Conservation (phyloP, 1,140 invertebrate species). For the Aphaenogaster floridana region DNA sequence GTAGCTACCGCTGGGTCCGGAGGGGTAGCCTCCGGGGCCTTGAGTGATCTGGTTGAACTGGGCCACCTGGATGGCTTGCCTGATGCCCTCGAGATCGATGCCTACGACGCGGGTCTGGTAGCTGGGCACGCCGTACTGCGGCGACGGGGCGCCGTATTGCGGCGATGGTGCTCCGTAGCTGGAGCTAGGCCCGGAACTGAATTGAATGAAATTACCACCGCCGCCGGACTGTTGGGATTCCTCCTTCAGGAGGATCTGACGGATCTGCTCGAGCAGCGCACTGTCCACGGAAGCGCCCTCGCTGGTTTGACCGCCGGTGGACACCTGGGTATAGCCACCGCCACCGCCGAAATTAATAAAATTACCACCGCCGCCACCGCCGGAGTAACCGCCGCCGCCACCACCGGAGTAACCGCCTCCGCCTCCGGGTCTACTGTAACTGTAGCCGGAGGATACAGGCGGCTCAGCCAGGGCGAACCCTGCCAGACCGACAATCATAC, state of each 20-base stretch:
- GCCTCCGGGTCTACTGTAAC: slow-evolving; percentile 88
- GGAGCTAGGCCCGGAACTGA: slow-evolving; percentile 76
- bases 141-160: slow-evolving; percentile 88
- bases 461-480: slow-evolving; percentile 88
- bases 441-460: slow-evolving; percentile 89
- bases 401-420: slow-evolving; percentile 87
- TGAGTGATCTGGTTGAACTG: slow-evolving; percentile 89
- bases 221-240: slow-evolving; percentile 88
- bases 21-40: slow-evolving; percentile 87
- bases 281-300: slow-evolving; percentile 93
- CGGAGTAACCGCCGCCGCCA: slow-evolving; percentile 84
- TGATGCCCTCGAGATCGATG: slow-evolving; percentile 92
- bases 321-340: slow-evolving; percentile 91
- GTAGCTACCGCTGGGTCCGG: slow-evolving; percentile 87
- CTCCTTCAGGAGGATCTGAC: slow-evolving; percentile 93
- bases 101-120: slow-evolving; percentile 90
- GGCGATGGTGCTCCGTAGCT: slow-evolving; percentile 88
- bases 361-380: slow-evolving; percentile 78
- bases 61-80: slow-evolving; percentile 92
- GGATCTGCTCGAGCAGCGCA: slow-evolving; percentile 92
- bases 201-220: no score
- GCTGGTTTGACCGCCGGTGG: slow-evolving; percentile 91
- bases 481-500: slow-evolving; percentile 89
- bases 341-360: slow-evolving; percentile 85
- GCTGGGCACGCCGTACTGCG: slow-evolving; percentile 88